phyloP scores from a whole-genome alignment of 2,888 invertebrate genomes.

The Gasteruption jaculator region DNA sequence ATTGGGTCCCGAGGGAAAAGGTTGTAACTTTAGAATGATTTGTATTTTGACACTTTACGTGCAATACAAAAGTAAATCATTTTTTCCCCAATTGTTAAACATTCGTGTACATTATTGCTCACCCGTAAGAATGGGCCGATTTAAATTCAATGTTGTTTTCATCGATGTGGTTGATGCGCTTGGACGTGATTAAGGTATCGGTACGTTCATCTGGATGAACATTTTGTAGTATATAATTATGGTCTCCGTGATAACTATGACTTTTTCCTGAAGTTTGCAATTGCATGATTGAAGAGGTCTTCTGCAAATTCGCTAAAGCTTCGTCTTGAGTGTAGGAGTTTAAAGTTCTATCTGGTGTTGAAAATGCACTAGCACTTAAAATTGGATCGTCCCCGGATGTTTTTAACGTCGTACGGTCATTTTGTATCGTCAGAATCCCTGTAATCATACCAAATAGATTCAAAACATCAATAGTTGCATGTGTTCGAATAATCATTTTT shows the following conservation, averaged over 20 bases:
- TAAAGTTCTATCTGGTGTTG: conserved; percentile 34
- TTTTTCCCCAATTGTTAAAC: too few relatives aligned
- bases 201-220: conserved; percentile 30
- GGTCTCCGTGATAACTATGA: conserved; percentile 21
- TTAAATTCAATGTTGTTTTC: conserved; percentile 47
- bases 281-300: conserved; percentile 17
- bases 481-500: too few relatives aligned
- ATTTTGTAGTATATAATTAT: conserved; percentile 23
- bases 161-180: conserved; percentile 43
- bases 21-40: too few relatives aligned
- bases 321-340: conserved; percentile 8
- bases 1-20: too few relatives aligned
- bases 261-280: conserved; percentile 39
- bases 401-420: conserved; percentile 38
- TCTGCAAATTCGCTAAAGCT: too few relatives aligned
- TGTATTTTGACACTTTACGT: too few relatives aligned
- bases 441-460: conserved; percentile 16
- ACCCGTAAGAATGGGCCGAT: conserved; percentile 44
- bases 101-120: too few relatives aligned
- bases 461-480: too few relatives aligned
- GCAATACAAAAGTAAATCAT: too few relatives aligned
- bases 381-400: conserved; percentile 32
- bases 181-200: conserved; percentile 39
- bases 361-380: conserved; percentile 37
- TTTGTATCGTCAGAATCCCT: conserved; percentile 40